Conservation (phyloP, 2,888 invertebrate species). For the Cerastis rubricosa region DNA sequence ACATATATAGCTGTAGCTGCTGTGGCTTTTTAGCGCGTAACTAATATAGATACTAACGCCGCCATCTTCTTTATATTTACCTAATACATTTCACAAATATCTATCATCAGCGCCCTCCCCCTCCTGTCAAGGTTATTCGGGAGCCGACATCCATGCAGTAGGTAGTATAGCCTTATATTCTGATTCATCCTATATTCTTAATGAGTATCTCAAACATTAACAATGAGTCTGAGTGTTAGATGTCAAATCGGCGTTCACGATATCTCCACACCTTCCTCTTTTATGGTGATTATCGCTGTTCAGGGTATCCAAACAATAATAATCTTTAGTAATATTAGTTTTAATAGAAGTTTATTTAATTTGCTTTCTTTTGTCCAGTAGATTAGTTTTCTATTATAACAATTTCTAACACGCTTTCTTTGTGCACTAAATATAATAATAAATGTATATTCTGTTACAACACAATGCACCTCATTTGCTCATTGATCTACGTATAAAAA, state of each 20-base stretch:
- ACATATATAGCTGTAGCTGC: neutral
- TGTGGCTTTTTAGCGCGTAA: neutral
- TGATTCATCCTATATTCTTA: conserved; percentile 5
- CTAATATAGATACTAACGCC: neutral
- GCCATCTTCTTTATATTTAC: too few relatives aligned
- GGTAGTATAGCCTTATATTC: neutral
- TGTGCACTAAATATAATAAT: neutral
- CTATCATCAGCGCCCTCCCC: neutral
- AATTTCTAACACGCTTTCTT: neutral
- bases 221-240: conserved; percentile 36
- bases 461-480: conserved; percentile 26
- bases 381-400: neutral
- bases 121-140: neutral
- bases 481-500: conserved; percentile 3
- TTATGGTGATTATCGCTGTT: conserved; percentile 43
- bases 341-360: neutral
- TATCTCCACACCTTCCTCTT: conserved; percentile 25
- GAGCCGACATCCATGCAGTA: neutral
- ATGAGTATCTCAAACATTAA: neutral
- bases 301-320: conserved; percentile 18
- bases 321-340: neutral
- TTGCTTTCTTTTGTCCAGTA: neutral
- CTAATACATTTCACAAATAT: neutral
- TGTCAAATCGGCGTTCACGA: conserved; percentile 56
- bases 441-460: neutral